These are phyloP conservation scores for Perca fluviatilis DNA, from an alignment of 2,113 vertebrate species.

Conservation along the genomic window DNA sequence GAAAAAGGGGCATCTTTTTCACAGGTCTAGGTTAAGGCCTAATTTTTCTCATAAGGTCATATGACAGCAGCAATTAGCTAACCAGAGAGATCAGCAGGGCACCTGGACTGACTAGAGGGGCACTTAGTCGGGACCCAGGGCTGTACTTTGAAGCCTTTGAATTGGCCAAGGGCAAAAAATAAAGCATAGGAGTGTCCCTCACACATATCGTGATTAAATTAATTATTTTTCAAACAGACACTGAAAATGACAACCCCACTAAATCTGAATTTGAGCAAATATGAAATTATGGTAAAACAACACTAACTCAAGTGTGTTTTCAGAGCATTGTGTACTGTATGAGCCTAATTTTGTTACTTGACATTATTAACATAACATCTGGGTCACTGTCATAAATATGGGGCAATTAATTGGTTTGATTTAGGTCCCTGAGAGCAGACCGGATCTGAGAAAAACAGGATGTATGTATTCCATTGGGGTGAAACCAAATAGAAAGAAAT, in stretches of 20 bases:
- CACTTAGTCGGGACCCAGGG: slow-evolving; percentile 12
- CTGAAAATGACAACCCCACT: background rate
- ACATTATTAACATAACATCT: slow-evolving; percentile 60
- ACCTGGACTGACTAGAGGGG: background rate
- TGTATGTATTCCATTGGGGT: slow-evolving; percentile 20
- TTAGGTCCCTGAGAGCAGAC: slow-evolving; percentile 32
- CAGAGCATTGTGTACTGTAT: slow-evolving; percentile 5
- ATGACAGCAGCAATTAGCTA: slow-evolving; percentile 19
- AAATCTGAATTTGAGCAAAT: background rate
- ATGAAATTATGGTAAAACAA: background rate
- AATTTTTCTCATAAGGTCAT: slow-evolving; percentile 18
- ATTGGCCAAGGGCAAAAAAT: slow-evolving; percentile 18
- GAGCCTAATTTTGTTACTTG: slow-evolving; percentile 30
- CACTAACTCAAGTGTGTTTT: background rate
- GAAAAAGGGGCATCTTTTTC: slow-evolving; percentile 18
- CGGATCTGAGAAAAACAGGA: slow-evolving; percentile 37
- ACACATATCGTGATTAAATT: slow-evolving; percentile 12
- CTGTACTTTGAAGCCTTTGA: background rate
- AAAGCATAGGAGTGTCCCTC: slow-evolving; percentile 9
- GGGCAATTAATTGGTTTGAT: slow-evolving; percentile 57
- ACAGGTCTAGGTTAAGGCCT: background rate
- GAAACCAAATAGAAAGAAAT: slow-evolving; percentile 8
- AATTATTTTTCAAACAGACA: slow-evolving; percentile 23
- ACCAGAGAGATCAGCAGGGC: slow-evolving; percentile 3
- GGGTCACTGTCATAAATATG: slow-evolving; percentile 50